Conservation (phyloP, 2,797 vertebrate genomes). For the Lithobates pipiens region DNA sequence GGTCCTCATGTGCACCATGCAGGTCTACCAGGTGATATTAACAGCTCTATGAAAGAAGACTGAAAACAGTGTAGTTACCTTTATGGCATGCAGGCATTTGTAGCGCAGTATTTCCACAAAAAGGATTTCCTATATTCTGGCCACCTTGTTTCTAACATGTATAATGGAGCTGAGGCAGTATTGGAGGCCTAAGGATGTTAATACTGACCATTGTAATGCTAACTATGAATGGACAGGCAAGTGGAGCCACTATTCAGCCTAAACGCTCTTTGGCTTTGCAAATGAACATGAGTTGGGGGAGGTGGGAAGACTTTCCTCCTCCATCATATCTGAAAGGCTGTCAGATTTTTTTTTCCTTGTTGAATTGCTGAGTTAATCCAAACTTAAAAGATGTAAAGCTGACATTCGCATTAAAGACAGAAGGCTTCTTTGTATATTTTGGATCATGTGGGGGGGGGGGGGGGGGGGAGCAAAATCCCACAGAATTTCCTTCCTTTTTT, state of each 20-base stretch:
- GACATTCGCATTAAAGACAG: slow-evolving; percentile 82
- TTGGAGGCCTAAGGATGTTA: slow-evolving; percentile 80
- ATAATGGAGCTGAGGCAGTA: slow-evolving; percentile 75
- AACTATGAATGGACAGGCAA: slow-evolving; percentile 80
- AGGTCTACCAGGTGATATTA: background rate
- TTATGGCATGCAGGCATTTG: background rate
- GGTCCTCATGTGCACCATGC: background rate
- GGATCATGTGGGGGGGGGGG: slow-evolving; percentile 71
- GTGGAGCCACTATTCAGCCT: slow-evolving; percentile 78
- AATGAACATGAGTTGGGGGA: slow-evolving; percentile 78
- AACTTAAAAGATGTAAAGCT: slow-evolving; percentile 86
- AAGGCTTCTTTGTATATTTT: slow-evolving; percentile 84
- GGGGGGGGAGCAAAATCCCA: slow-evolving; percentile 77
- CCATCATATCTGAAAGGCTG: slow-evolving; percentile 86
- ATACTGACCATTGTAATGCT: slow-evolving; percentile 86
- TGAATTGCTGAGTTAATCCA: slow-evolving; percentile 79
- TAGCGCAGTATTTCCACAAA: slow-evolving; percentile 16
- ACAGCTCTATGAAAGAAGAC: background rate
- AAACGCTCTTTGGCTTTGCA: slow-evolving; percentile 80
- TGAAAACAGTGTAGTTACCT: slow-evolving; percentile 33
- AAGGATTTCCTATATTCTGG: slow-evolving; percentile 55
- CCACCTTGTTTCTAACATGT: slow-evolving; percentile 66
- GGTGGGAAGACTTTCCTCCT: slow-evolving; percentile 73
- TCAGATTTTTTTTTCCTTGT: slow-evolving; percentile 78
- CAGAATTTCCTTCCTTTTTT: slow-evolving; percentile 84